These are phyloP conservation scores for Blastobasis lacticolella DNA, from an alignment of 2,888 invertebrate species.

Conservation along the genomic window DNA sequence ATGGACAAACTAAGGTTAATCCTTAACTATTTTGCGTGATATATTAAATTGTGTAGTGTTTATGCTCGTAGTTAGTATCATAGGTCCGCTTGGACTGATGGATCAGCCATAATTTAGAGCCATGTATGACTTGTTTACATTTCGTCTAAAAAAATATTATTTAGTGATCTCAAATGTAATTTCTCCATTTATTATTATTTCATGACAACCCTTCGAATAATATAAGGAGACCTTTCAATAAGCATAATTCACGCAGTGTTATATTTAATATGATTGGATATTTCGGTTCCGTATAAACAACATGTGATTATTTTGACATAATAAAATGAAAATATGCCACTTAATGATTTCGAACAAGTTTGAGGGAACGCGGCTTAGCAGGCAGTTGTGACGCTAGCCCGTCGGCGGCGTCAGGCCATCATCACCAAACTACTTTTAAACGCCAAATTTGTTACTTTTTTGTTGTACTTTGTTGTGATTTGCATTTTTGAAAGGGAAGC, in stretches of 20 bases:
- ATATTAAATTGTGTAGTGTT: constrained; percentile 4
- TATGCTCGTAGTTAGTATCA: constrained; percentile 14
- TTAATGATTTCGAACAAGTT: too few relatives aligned
- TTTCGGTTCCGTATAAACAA: background rate
- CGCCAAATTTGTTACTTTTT: constrained; percentile 34
- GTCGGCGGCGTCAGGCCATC: background rate
- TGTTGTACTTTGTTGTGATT: constrained; percentile 26
- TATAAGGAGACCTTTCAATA: too few relatives aligned
- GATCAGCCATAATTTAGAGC: constrained; percentile 35
- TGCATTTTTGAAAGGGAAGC: constrained; percentile 34
- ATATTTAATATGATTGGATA: background rate
- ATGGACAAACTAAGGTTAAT: constrained; percentile 15
- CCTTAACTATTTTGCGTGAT: constrained; percentile 4
- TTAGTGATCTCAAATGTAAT: constrained; percentile 58
- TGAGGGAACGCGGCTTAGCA: too few relatives aligned
- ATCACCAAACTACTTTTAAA: constrained; percentile 1
- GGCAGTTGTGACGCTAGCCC: background rate
- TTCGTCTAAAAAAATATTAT: constrained; percentile 48
- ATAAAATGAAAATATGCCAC: background rate
- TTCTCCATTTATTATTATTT: constrained; percentile 47
- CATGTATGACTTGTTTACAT: constrained; percentile 58
- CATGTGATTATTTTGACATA: background rate
- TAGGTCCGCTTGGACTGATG: constrained; percentile 31
- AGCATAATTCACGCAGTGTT: too few relatives aligned
- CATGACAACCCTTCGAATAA: constrained; percentile 8